Conservation (phyloP, 2,113 vertebrate species). For the Lycocorax pyrrhopterus region DNA sequence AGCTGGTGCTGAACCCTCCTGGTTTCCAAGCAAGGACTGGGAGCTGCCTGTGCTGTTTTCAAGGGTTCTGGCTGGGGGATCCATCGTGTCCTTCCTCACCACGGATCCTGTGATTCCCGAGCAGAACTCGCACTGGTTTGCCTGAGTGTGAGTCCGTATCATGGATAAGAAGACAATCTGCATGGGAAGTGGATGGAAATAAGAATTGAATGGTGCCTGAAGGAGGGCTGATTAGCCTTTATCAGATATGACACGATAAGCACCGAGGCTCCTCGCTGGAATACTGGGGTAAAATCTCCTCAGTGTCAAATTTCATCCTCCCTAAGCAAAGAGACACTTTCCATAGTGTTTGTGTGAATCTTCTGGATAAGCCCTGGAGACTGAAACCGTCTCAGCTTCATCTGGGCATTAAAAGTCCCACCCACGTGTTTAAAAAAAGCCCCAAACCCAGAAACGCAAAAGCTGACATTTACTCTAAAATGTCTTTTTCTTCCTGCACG, state of each 20-base stretch:
- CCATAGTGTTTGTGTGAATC: conserved; percentile 40
- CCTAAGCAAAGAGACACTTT: conserved; percentile 35
- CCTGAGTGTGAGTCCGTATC: fast-evolving
- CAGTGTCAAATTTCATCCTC: conserved; percentile 24
- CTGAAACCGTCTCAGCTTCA: neutral
- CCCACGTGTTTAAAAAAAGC: conserved; percentile 30
- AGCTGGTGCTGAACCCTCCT: neutral
- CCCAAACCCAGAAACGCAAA: conserved; percentile 38
- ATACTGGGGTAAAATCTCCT: neutral
- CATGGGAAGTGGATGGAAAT: conserved; percentile 20
- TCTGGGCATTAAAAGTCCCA: conserved; percentile 37
- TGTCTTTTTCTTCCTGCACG: conserved; percentile 9
- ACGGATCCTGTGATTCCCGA: fast-evolving
- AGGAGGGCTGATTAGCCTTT: conserved; percentile 41
- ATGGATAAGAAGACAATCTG: neutral
- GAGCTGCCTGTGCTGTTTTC: neutral
- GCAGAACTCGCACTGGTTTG: neutral
- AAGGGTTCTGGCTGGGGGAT: fast-evolving
- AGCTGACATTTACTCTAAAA: conserved; percentile 52
- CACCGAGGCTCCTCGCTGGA: neutral
- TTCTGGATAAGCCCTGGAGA: conserved; percentile 18
- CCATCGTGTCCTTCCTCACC: fast-evolving
- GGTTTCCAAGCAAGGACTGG: fast-evolving
- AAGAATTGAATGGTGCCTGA: conserved; percentile 19
- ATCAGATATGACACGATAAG: conserved; percentile 46